Evolutionary conservation across 2,888 invertebrate species (phyloP).

Genomic region (Smittia aterrima): DNA sequence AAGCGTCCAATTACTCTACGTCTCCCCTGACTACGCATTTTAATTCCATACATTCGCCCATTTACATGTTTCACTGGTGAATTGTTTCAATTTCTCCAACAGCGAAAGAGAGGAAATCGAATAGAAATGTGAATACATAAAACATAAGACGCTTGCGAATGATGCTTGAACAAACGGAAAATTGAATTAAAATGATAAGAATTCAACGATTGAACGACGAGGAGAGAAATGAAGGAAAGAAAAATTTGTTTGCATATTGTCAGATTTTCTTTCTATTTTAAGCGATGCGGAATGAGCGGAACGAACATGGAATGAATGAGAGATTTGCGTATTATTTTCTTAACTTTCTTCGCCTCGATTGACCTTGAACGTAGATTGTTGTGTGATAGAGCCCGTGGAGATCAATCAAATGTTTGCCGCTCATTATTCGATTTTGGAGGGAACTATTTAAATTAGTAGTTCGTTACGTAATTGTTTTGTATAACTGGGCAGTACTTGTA

Average conservation of each 20-base stretch:
- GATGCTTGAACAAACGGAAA: constrained; percentile 17
- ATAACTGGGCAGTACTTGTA: too few species aligned
- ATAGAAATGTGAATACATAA: constrained; percentile 24
- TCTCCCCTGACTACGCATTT: constrained; percentile 37
- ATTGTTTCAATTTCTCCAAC: constrained; percentile 27
- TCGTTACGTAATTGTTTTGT: too few species aligned
- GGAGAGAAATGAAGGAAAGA: neutral
- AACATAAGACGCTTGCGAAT: constrained; percentile 21
- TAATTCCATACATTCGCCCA: constrained; percentile 40
- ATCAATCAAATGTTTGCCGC: too few species aligned
- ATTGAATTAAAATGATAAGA: constrained; percentile 39
- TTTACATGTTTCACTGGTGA: constrained; percentile 33
- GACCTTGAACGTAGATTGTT: too few species aligned
- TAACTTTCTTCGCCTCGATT: too few species aligned
- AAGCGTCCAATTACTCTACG: constrained; percentile 15
- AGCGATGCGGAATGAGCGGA: too few species aligned
- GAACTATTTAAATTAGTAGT: too few species aligned
- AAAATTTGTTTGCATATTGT: neutral
- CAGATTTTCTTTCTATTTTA: neutral
- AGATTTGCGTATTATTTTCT: too few species aligned
- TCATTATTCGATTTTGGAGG: too few species aligned
- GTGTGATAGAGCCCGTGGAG: too few species aligned
- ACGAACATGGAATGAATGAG: too few species aligned
- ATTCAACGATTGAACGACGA: neutral
- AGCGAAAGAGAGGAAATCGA: neutral